Conservation (phyloP, 2,888 invertebrate genomes). For the Synergus umbraculus region DNA sequence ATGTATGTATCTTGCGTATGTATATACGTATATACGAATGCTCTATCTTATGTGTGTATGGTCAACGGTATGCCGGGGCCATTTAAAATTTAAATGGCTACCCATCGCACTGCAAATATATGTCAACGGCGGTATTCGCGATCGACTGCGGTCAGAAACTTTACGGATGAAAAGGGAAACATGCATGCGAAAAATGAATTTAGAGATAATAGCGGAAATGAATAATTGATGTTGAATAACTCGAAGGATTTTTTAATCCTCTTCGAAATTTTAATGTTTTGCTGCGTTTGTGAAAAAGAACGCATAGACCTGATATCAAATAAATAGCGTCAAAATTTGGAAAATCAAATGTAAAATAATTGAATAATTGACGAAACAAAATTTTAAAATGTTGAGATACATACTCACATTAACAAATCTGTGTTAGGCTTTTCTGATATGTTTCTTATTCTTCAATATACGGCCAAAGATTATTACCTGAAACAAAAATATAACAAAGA, state of each 20-base stretch:
- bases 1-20: conserved; percentile 15
- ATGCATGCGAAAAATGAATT: conserved; percentile 22
- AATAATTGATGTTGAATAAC: neutral
- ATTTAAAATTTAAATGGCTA: conserved; percentile 72
- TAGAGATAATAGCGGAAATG: neutral
- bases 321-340: no score
- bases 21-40: neutral
- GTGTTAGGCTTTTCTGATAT: neutral
- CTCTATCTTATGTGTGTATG: conserved; percentile 55
- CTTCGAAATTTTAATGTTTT: neutral
- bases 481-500: neutral
- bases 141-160: conserved; percentile 28
- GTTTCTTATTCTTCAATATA: neutral
- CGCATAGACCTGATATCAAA: no score
- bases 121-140: conserved; percentile 55
- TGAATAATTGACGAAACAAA: no score
- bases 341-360: no score
- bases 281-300: no score
- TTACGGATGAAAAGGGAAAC: conserved; percentile 11
- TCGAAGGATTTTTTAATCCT: neutral
- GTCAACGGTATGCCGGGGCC: conserved; percentile 65
- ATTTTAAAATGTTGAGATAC: no score
- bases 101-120: conserved; percentile 62
- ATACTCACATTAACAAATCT: neutral
- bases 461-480: neutral